Conservation (phyloP, 2,797 vertebrate genomes). For the Oophaga sylvatica region DNA sequence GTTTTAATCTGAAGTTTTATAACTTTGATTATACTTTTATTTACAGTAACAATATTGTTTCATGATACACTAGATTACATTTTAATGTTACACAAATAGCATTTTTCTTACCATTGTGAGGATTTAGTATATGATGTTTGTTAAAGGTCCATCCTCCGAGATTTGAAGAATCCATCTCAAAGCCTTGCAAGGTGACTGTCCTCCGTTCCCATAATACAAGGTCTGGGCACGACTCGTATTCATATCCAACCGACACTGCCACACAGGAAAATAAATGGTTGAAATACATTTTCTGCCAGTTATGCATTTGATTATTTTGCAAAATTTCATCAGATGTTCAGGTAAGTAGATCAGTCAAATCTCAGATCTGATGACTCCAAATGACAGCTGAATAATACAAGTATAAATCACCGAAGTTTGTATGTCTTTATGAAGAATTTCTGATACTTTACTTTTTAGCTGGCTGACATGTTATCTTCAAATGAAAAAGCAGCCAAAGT, state of each 20-base stretch:
- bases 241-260: conserved; percentile 93
- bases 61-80: background rate
- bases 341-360: conserved; percentile 35
- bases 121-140: conserved; percentile 93
- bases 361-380: conserved; percentile 17
- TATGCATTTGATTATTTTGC: conserved; percentile 27
- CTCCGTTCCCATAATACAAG: conserved; percentile 91
- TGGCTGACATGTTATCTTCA: conserved; percentile 53
- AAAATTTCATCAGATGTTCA: conserved; percentile 25
- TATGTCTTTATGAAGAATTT: conserved; percentile 50
- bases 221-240: conserved; percentile 91
- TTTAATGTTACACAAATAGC: background rate
- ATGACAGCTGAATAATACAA: conserved; percentile 45
- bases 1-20: background rate
- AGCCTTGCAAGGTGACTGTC: conserved; percentile 90
- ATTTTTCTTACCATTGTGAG: conserved; percentile 86
- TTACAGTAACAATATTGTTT: background rate
- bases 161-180: conserved; percentile 92
- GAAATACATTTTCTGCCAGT: conserved; percentile 11
- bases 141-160: conserved; percentile 95
- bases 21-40: background rate
- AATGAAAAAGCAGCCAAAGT: conserved; percentile 49
- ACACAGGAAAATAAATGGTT: conserved; percentile 63
- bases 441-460: conserved; percentile 32
- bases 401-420: conserved; percentile 43